These are phyloP conservation scores for Tenebrio molitor DNA, from an alignment of 1,140 invertebrate species.

Conservation along the genomic window DNA sequence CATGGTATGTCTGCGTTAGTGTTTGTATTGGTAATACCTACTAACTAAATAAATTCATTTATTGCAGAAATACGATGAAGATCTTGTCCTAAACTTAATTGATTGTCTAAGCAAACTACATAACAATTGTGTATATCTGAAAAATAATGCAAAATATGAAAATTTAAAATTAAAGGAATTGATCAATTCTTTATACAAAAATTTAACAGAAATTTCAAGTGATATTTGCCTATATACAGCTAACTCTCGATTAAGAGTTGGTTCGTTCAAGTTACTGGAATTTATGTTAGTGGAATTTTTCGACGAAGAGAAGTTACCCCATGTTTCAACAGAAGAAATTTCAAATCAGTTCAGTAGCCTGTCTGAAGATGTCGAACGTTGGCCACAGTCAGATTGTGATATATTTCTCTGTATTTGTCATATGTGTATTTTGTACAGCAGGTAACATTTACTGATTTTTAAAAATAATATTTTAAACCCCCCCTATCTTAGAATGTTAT, in stretches of 20 bases:
- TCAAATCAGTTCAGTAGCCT: neutral
- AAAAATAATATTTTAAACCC: neutral
- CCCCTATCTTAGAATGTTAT: conserved; percentile 10
- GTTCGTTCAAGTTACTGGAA: conserved; percentile 16
- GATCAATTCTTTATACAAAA: neutral
- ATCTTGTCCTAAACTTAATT: no score
- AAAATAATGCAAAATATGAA: no score
- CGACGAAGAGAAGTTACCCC: neutral
- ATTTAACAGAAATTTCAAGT: neutral
- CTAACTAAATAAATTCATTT: no score
- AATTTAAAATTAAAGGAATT: neutral
- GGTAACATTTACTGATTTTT: conserved; percentile 12
- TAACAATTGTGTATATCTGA: no score
- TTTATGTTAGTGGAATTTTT: conserved; percentile 19
- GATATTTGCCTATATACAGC: conserved; percentile 16
- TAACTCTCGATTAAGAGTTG: neutral
- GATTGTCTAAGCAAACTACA: no score
- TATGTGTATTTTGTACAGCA: neutral
- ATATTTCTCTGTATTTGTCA: conserved; percentile 33
- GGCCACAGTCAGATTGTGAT: neutral
- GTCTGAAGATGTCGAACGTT: neutral
- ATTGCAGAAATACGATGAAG: no score
- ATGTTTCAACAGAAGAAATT: neutral
- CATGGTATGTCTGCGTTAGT: no score
- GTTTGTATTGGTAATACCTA: no score